These are phyloP conservation scores for Hermetia illucens DNA, from an alignment of 1,140 invertebrate species.

Conservation along the genomic window DNA sequence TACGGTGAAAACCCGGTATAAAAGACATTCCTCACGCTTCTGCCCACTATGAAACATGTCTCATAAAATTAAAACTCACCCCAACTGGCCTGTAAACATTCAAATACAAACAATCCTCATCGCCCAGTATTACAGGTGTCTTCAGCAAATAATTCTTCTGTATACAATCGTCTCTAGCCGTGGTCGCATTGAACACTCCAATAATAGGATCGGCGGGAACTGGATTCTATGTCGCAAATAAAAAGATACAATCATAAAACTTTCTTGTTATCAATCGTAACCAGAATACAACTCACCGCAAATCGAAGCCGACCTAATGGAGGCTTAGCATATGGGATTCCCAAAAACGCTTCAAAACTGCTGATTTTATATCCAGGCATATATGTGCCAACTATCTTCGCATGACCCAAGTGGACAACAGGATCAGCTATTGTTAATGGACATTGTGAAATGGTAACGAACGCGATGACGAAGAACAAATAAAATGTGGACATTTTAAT, in stretches of 20 bases:
- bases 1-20: too few species aligned
- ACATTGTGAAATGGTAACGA: too few species aligned
- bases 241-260: background rate
- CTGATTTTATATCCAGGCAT: conserved; percentile 16
- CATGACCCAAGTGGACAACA: background rate
- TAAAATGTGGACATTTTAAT: too few species aligned
- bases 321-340: conserved; percentile 25
- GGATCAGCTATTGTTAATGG: background rate
- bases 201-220: conserved; percentile 14
- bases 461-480: too few species aligned
- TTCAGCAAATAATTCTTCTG: conserved; percentile 28
- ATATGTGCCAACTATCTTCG: conserved; percentile 10
- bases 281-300: conserved; percentile 12
- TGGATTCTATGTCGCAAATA: conserved; percentile 18
- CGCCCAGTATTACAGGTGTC: conserved; percentile 16
- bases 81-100: conserved; percentile 45
- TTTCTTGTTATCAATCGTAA: background rate
- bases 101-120: conserved; percentile 46
- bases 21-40: too few species aligned
- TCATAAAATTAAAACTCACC: conserved; percentile 22
- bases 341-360: conserved; percentile 21
- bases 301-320: conserved; percentile 20
- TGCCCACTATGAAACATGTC: background rate
- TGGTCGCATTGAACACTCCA: conserved; percentile 17
- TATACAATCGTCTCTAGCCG: conserved; percentile 18